Evolutionary conservation across 1,140 invertebrate genomes (phyloP).

Genomic region (Pseudomyrmex pallidus): DNA sequence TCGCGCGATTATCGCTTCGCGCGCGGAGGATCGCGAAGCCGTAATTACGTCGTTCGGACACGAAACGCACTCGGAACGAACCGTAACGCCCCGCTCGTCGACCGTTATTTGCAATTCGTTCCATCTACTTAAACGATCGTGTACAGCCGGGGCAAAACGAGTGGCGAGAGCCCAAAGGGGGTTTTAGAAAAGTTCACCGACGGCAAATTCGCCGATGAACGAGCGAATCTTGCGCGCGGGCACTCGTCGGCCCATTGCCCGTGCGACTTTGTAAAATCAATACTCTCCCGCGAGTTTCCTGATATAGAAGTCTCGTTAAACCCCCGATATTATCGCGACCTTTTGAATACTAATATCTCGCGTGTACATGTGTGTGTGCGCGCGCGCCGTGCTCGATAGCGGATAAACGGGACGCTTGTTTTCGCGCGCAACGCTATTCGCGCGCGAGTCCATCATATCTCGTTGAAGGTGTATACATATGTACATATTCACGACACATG

Average conservation of each 20-base stretch:
- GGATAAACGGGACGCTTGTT: slow-evolving; percentile 52
- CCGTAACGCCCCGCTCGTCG: slow-evolving; percentile 15
- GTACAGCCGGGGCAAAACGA: slow-evolving; percentile 14
- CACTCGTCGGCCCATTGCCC: slow-evolving; percentile 15
- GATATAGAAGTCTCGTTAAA: slow-evolving; percentile 60
- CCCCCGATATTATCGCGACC: slow-evolving; percentile 42
- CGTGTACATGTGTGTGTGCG: background rate
- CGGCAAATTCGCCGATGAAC: slow-evolving; percentile 51
- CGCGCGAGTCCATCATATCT: background rate
- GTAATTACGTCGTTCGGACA: slow-evolving; percentile 47
- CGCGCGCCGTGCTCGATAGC: background rate
- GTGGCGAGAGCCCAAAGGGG: background rate
- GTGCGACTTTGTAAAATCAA: slow-evolving; percentile 57
- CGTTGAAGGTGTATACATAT: no score
- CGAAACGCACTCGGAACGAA: no score
- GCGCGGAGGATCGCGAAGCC: slow-evolving; percentile 16
- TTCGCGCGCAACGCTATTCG: slow-evolving; percentile 36
- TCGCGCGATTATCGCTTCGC: slow-evolving; percentile 28
- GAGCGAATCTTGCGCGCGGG: slow-evolving; percentile 37
- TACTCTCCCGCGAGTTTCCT: slow-evolving; percentile 46
- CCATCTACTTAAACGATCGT: slow-evolving; percentile 52
- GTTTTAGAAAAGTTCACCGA: slow-evolving; percentile 46
- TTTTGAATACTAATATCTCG: slow-evolving; percentile 52
- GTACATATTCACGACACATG: background rate
- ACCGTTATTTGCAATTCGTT: slow-evolving; percentile 57